These are phyloP conservation scores for Ennomos fuscantarius DNA, from an alignment of 2,888 invertebrate species.

Conservation along the genomic window DNA sequence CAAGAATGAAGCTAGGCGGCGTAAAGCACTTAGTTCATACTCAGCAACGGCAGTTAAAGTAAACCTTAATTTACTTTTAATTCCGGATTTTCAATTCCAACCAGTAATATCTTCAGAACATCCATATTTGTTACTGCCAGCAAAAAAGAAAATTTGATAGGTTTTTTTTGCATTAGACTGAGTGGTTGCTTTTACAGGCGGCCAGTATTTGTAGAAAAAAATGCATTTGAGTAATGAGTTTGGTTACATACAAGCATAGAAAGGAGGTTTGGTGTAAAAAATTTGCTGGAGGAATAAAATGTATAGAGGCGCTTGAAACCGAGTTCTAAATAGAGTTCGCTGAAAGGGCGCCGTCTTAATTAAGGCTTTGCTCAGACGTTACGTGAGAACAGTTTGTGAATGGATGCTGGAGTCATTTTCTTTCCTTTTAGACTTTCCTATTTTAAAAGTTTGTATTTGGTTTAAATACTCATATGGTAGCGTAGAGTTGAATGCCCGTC, in stretches of 20 bases:
- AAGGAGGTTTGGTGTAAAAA: conserved; percentile 2
- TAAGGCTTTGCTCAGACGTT: conserved; percentile 4
- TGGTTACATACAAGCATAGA: conserved; percentile 20
- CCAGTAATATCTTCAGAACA: conserved; percentile 10
- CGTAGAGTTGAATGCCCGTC: background rate
- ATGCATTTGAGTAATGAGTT: conserved; percentile 22
- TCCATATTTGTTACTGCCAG: conserved; percentile 1
- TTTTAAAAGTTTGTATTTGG: background rate
- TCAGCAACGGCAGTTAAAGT: background rate
- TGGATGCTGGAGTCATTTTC: background rate
- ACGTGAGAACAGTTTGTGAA: background rate
- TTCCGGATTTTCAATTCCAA: background rate
- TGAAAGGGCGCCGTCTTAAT: conserved; percentile 10
- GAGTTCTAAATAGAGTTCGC: conserved; percentile 7
- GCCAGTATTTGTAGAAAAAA: conserved; percentile 14
- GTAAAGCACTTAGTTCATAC: too few relatives aligned
- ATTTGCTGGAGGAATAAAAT: conserved; percentile 1
- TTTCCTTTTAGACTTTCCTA: background rate
- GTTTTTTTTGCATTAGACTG: conserved; percentile 18
- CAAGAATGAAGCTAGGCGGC: too few relatives aligned
- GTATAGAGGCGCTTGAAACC: conserved; percentile 1
- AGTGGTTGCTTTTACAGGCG: conserved; percentile 18
- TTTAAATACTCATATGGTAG: background rate
- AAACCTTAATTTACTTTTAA: background rate
- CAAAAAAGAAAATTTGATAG: background rate